Percentiles rank a stretch among this genome's conserved stretches.
Conservation (phyloP, 1,140 invertebrate genomes). For the Apis cerana region DNA sequence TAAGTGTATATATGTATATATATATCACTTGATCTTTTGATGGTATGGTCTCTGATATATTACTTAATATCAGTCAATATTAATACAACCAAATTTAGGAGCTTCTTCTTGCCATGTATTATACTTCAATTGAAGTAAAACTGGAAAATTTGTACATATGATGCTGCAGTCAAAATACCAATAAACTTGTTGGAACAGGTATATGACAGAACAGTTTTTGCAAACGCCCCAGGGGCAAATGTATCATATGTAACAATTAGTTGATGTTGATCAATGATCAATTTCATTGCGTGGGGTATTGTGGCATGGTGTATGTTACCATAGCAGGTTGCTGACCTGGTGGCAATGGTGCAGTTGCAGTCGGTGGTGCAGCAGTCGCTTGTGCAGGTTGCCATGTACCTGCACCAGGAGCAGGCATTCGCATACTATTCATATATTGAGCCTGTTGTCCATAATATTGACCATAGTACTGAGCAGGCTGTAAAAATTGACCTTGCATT, state of each 20-base stretch:
- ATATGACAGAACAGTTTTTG: conserved; percentile 64
- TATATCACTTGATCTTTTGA: conserved; percentile 33
- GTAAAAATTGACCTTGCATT: conserved; percentile 81
- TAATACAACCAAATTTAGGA: conserved; percentile 41
- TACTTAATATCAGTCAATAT: conserved; percentile 33
- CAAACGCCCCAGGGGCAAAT: conserved; percentile 57
- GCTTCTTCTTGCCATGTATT: neutral
- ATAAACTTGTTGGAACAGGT: conserved; percentile 60
- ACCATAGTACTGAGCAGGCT: conserved; percentile 76
- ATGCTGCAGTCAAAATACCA: conserved; percentile 45
- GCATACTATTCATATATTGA: conserved; percentile 82
- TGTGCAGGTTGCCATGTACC: conserved; percentile 82
- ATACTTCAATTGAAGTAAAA: conserved; percentile 33
- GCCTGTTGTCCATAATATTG: conserved; percentile 84
- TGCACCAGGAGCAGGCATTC: conserved; percentile 81
- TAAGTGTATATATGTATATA: conserved; percentile 35
- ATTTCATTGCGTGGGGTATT: conserved; percentile 89
- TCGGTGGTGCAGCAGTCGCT: conserved; percentile 77
- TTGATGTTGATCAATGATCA: conserved; percentile 60
- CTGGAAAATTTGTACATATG: conserved; percentile 43
- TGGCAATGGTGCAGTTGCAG: conserved; percentile 80
- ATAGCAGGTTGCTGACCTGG: conserved; percentile 84
- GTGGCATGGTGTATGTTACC: conserved; percentile 89
- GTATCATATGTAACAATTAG: conserved; percentile 63
- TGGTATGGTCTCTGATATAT: conserved; percentile 10